Evolutionary conservation across 2,888 invertebrate genomes (phyloP), one percentile per base, ranked within the genome.

Genomic region (Phyllotreta cruciferae): DNA sequence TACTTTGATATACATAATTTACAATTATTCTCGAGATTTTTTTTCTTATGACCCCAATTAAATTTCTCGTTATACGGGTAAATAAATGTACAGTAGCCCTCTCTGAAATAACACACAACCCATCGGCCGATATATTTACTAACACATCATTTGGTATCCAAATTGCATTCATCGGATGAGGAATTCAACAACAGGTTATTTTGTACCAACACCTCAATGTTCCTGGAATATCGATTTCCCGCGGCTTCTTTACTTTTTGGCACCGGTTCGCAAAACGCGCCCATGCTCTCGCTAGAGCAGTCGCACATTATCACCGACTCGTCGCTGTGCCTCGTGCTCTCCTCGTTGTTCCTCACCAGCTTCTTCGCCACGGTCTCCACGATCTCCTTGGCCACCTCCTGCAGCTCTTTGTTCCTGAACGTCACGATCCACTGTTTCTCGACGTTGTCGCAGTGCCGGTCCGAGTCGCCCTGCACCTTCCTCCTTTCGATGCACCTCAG

Each of bases 271-370:
- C 65, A 66, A 24, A 58, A 37, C 13, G 37, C n/a, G 1, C 57
- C 50, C 10, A 58, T 14, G 42, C 37, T 62, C 34, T 73, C 73
- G 3, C 42, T 53, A 0, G 74, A 71, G 50, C 68, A 65, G 60
- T 74, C 73, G 47, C 63, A 67, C 68, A 73, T 68, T 9, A 74
- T 35, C 42, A 74, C 74, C 10, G 56, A 67, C 36, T 74, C 74
- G 7, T 62, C 60, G 4, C 55, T 38, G n/a, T 8, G 10, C 36
- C n/a, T 53, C 38, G 34, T 24, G 14, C 37, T 56, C 36, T 53
- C 39, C 24, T 24, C 24, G 24, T 24, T 24, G 2, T 24, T 1
- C 24, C 4, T 24, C 24, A 24, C 24, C 24, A 24, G 24, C 24
- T 24, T 24, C 24, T 57, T 49, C 4, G 41, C 24, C 8, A 61